Conservation (phyloP, 2,797 vertebrate species). For the Dallia pectoralis region DNA sequence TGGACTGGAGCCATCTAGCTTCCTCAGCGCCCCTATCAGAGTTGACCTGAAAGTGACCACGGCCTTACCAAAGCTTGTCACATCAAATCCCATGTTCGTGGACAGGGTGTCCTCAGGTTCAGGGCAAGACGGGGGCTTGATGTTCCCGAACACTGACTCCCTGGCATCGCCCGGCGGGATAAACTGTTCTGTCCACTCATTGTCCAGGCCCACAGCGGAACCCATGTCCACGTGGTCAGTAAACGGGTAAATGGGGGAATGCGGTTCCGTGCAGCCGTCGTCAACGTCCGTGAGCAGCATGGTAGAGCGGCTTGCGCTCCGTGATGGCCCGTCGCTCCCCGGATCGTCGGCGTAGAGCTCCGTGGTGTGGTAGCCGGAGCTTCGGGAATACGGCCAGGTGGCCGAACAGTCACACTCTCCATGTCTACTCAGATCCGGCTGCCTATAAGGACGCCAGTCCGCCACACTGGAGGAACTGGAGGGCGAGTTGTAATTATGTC, state of each 20-base stretch:
- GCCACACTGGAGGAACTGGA: constrained; percentile 60
- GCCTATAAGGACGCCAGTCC: constrained; percentile 53
- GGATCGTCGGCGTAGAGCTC: constrained; percentile 62
- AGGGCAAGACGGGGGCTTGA: constrained; percentile 65
- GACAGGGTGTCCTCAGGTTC: constrained; percentile 68
- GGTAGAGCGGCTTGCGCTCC: constrained; percentile 73
- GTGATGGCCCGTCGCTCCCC: constrained; percentile 57
- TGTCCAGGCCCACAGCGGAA: constrained; percentile 63
- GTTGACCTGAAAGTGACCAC: constrained; percentile 84
- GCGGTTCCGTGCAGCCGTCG: constrained; percentile 57
- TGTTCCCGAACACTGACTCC: constrained; percentile 44
- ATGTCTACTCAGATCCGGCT: constrained; percentile 44
- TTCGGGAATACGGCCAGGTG: constrained; percentile 70
- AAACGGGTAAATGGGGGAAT: constrained; percentile 59
- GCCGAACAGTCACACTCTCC: constrained; percentile 63
- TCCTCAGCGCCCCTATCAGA: constrained; percentile 86
- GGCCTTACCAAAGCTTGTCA: constrained; percentile 81
- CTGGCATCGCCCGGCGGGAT: constrained; percentile 48
- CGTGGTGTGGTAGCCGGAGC: constrained; percentile 73
- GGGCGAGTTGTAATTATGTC: constrained; percentile 62
- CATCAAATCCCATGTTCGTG: constrained; percentile 77
- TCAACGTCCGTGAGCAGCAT: constrained; percentile 70
- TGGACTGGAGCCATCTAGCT: constrained; percentile 75
- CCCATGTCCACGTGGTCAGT: constrained; percentile 60
- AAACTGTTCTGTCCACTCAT: constrained; percentile 60